phyloP scores from a whole-genome alignment of 1,140 invertebrate species.

The Anagrus nilaparvatae region DNA sequence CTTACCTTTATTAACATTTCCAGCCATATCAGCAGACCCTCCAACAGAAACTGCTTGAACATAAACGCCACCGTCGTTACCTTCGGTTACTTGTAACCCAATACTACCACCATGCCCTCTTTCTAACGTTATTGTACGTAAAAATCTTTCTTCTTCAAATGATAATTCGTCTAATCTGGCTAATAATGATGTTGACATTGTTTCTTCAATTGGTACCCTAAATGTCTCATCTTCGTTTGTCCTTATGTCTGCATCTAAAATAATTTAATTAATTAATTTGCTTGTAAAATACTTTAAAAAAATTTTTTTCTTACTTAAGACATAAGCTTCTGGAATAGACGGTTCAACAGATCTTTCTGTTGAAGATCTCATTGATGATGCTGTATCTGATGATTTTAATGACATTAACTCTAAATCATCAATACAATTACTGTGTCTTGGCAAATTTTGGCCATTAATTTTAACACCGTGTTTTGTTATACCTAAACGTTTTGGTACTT shows the following conservation, averaged over 20 bases:
- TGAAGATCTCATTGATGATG: conserved; percentile 33
- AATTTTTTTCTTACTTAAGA: conserved; percentile 35
- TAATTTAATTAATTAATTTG: conserved; percentile 10
- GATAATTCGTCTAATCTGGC: conserved; percentile 61
- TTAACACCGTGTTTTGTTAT: too few species aligned
- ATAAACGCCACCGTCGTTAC: conserved; percentile 67
- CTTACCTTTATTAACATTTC: conserved; percentile 52
- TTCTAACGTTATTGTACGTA: conserved; percentile 54
- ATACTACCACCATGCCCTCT: conserved; percentile 54
- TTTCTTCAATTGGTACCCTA: conserved; percentile 41
- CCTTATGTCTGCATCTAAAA: conserved; percentile 47
- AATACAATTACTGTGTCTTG: too few species aligned
- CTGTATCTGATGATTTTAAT: conserved; percentile 34
- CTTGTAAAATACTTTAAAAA: background rate
- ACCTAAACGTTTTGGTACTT: conserved; percentile 50
- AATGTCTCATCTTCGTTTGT: conserved; percentile 42
- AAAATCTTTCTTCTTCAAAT: conserved; percentile 55
- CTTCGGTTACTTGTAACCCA: conserved; percentile 66
- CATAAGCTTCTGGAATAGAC: conserved; percentile 40
- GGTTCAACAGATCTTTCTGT: conserved; percentile 35
- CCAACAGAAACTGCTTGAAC: conserved; percentile 63
- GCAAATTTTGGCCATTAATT: too few species aligned
- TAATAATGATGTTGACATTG: conserved; percentile 55
- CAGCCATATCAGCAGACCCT: conserved; percentile 58
- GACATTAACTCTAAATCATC: conserved; percentile 37